Percentiles rank a stretch among this genome's conserved stretches.
phyloP scores from a whole-genome alignment of 2,797 vertebrate genomes.

The Anguilla megastoma region DNA sequence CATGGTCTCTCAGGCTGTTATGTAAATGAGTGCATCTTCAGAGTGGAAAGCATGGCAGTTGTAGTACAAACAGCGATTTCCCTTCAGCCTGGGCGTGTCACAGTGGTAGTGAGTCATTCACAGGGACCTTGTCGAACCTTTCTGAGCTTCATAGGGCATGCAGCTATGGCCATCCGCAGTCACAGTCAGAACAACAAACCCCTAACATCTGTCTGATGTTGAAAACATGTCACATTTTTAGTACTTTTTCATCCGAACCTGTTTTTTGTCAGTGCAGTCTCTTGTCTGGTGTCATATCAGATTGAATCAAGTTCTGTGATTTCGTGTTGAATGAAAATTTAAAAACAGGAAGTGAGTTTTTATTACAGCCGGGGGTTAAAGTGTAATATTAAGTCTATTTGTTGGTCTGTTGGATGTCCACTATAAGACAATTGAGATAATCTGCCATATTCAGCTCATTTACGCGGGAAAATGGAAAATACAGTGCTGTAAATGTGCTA shows the following conservation, averaged over 20 bases:
- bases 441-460: constrained; percentile 6
- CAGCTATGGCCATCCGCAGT: neutral
- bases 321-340: neutral
- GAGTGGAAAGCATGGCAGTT: neutral
- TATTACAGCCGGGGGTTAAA: neutral
- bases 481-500: neutral
- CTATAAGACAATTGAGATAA: neutral
- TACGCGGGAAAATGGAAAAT: constrained; percentile 3
- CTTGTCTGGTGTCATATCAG: neutral
- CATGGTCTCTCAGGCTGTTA: neutral
- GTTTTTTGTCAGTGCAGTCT: neutral
- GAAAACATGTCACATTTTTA: neutral
- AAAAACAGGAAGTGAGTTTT: neutral
- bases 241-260: neutral
- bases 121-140: neutral
- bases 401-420: constrained; percentile 4
- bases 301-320: neutral
- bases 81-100: neutral
- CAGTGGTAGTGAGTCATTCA: neutral
- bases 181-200: neutral
- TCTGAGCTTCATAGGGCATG: neutral
- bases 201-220: neutral
- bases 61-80: neutral
- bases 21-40: constrained; percentile 20
- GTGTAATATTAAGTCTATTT: neutral